Conservation (phyloP, 2,113 vertebrate genomes). For the Cisticola juncidis region DNA sequence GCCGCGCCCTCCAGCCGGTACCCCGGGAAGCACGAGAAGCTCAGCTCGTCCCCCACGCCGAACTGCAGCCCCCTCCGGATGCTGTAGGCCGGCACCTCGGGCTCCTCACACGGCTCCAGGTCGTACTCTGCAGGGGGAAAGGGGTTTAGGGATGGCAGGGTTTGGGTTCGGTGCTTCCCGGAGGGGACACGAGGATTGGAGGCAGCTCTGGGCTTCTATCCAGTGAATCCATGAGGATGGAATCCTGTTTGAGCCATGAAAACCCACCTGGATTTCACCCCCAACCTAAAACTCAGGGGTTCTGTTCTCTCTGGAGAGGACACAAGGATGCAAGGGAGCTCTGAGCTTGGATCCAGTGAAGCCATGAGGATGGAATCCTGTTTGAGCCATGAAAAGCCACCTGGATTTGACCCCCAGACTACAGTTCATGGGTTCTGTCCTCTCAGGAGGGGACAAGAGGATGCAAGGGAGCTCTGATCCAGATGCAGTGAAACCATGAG, state of each 20-base stretch:
- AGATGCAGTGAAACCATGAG: neutral
- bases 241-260: neutral
- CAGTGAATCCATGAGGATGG: neutral
- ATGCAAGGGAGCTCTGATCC: too few species aligned
- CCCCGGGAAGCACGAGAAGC: slow-evolving; percentile 96
- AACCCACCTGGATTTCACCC: neutral
- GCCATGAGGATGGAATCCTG: neutral
- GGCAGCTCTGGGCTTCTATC: neutral
- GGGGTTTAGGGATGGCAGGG: rapidly evolving
- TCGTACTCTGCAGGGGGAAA: slow-evolving; percentile 84
- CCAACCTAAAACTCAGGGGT: neutral
- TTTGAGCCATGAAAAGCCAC: neutral
- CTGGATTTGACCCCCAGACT: neutral
- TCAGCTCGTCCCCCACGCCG: slow-evolving; percentile 89
- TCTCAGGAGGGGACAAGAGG: neutral
- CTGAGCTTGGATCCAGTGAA: neutral
- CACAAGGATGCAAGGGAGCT: neutral
- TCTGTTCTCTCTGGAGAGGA: neutral
- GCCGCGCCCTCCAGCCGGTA: slow-evolving; percentile 94
- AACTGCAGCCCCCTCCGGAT: slow-evolving; percentile 94
- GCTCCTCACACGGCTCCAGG: slow-evolving; percentile 94
- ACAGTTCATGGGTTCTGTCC: neutral
- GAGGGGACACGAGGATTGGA: rapidly evolving
- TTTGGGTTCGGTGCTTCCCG: rapidly evolving
- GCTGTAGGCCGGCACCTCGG: slow-evolving; percentile 90